phyloP scores from a whole-genome alignment of 1,140 invertebrate genomes.

The Mya arenaria region DNA sequence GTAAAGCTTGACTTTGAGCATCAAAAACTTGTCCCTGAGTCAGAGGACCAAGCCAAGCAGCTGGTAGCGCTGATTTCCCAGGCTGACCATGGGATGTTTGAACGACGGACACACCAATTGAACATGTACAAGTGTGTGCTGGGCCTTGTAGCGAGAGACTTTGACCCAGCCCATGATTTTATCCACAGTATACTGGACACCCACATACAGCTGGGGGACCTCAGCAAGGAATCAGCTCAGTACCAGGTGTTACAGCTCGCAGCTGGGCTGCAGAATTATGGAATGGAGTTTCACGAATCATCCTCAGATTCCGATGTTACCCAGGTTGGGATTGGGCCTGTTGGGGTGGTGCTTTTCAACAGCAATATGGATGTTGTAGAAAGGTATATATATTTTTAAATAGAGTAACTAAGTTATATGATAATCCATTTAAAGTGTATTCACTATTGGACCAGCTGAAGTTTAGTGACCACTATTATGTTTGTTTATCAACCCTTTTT shows the following conservation, averaged over 20 bases:
- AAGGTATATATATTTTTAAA: too few relatives aligned
- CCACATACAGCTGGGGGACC: constrained; percentile 77
- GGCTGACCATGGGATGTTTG: constrained; percentile 85
- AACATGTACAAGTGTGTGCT: constrained; percentile 62
- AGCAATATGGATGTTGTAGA: constrained; percentile 64
- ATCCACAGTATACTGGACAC: constrained; percentile 63
- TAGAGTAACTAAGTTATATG: too few relatives aligned
- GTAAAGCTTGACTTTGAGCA: constrained; percentile 86
- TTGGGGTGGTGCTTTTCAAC: constrained; percentile 88
- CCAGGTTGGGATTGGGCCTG: constrained; percentile 89
- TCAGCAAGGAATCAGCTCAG: constrained; percentile 85
- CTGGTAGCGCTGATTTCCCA: constrained; percentile 90
- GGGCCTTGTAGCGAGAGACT: constrained; percentile 10
- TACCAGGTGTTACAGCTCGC: constrained; percentile 92
- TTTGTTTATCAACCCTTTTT: too few relatives aligned
- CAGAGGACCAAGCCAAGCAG: constrained; percentile 85
- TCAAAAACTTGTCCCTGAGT: constrained; percentile 82
- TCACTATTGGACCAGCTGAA: too few relatives aligned
- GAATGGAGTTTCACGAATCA: constrained; percentile 91
- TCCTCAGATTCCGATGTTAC: constrained; percentile 80
- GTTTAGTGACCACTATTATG: too few relatives aligned
- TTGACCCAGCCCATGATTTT: constrained; percentile 55
- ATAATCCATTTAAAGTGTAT: too few relatives aligned
- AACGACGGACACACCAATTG: constrained; percentile 54
- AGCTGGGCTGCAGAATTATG: constrained; percentile 89